Evolutionary conservation across 2,888 invertebrate genomes (phyloP).

Genomic region (Rotaria socialis): DNA sequence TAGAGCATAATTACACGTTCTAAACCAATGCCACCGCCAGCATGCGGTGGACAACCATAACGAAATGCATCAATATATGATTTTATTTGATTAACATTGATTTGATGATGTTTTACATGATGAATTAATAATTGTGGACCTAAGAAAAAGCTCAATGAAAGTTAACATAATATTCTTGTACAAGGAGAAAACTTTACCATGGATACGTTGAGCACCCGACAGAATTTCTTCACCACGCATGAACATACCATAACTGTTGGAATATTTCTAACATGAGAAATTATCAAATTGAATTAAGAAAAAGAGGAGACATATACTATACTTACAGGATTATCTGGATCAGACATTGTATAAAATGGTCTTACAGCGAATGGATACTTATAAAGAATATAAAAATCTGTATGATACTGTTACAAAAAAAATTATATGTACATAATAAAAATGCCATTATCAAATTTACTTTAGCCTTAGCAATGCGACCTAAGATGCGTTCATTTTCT

Average conservation of each 20-base stretch:
- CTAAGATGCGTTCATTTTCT: constrained; percentile 86
- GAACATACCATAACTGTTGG: constrained; percentile 99
- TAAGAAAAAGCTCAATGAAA: constrained; percentile 56
- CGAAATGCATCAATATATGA: constrained; percentile 93
- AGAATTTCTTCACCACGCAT: constrained; percentile 98
- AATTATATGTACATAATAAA: background rate
- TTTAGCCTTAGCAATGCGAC: constrained; percentile 82
- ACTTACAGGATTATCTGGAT: constrained; percentile 59
- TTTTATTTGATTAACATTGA: constrained; percentile 84
- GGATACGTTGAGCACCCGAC: constrained; percentile 94
- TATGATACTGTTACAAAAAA: constrained; percentile 69
- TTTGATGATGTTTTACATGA: constrained; percentile 80
- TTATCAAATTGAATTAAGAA: background rate
- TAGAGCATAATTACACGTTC: constrained; percentile 97
- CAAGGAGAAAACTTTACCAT: constrained; percentile 65
- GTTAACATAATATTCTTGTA: no score
- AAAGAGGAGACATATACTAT: background rate
- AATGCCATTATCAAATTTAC: constrained; percentile 52
- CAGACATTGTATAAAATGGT: no score
- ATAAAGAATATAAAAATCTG: constrained; percentile 96
- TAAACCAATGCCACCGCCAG: constrained; percentile 84
- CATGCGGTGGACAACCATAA: constrained; percentile 92
- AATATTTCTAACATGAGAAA: constrained; percentile 66
- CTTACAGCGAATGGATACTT: constrained; percentile 67
- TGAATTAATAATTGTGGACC: constrained; percentile 79